Evolutionary conservation across 53 echinoderm and acorn worm species (phyloP).

Genomic region (Pentamera pediparva): DNA sequence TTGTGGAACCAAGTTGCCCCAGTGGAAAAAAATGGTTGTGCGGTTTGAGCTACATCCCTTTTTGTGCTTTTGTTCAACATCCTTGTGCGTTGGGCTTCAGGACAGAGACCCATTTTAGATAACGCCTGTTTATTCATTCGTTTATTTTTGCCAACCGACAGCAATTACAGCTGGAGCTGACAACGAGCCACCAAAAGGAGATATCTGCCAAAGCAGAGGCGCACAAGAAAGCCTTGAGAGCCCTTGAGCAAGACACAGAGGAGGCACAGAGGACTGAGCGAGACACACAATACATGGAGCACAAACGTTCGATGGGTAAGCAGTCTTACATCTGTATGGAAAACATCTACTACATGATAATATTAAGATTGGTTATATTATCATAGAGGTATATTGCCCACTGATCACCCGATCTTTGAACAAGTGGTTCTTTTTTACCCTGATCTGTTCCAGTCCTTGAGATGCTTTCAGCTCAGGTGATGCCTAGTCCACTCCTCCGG

Average conservation of each 20-base stretch:
- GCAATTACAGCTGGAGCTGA: slow-evolving; percentile 55
- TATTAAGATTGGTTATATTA: neutral
- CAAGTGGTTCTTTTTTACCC: neutral
- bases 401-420: neutral
- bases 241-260: slow-evolving; percentile 49
- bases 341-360: neutral
- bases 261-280: slow-evolving; percentile 35
- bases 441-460: too few relatives aligned
- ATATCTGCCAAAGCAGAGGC: slow-evolving; percentile 41
- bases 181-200: slow-evolving; percentile 15
- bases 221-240: slow-evolving; percentile 43
- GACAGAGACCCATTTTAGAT: too few relatives aligned
- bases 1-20: too few relatives aligned
- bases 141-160: slow-evolving; percentile 3
- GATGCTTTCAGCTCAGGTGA: too few relatives aligned
- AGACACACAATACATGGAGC: slow-evolving; percentile 28
- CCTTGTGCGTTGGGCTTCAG: too few relatives aligned
- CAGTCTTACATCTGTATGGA: too few relatives aligned
- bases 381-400: too few relatives aligned
- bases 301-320: slow-evolving; percentile 50
- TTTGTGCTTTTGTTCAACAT: too few relatives aligned
- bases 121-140: neutral
- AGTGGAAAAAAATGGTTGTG: too few relatives aligned
- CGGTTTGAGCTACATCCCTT: too few relatives aligned
- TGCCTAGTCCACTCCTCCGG: too few relatives aligned